Conservation (phyloP, 2,797 vertebrate species). For the Enteromius viviparus region DNA sequence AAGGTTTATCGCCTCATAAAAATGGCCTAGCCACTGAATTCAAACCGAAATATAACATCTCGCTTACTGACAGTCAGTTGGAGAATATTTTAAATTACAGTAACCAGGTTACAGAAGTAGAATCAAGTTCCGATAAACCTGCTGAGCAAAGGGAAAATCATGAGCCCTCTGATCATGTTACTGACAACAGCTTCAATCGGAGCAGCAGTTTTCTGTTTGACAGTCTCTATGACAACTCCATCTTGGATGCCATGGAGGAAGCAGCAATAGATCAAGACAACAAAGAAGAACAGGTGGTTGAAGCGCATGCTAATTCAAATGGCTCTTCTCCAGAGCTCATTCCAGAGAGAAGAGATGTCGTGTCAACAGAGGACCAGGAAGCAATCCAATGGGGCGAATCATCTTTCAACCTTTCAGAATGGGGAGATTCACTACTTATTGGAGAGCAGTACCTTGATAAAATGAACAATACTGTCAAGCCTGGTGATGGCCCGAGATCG, state of each 20-base stretch:
- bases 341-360: background rate
- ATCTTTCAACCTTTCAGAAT: slow-evolving; percentile 84
- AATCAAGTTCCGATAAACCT: slow-evolving; percentile 26
- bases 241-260: slow-evolving; percentile 68
- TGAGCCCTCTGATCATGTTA: slow-evolving; percentile 49
- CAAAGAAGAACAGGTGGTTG: slow-evolving; percentile 23
- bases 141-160: slow-evolving; percentile 35
- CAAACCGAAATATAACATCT: slow-evolving; percentile 75
- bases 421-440: slow-evolving; percentile 81
- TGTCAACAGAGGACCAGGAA: slow-evolving; percentile 68
- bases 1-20: background rate
- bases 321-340: background rate
- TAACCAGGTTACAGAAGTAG: slow-evolving; percentile 74
- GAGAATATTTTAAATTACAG: slow-evolving; percentile 86
- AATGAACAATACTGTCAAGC: slow-evolving; percentile 49
- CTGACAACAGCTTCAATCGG: slow-evolving; percentile 81
- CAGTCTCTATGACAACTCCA: slow-evolving; percentile 82
- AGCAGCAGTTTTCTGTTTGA: slow-evolving; percentile 93
- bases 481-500: slow-evolving; percentile 18
- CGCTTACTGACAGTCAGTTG: slow-evolving; percentile 90
- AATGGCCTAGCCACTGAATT: background rate
- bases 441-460: slow-evolving; percentile 78
- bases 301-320: slow-evolving; percentile 16
- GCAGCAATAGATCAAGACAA: slow-evolving; percentile 56
- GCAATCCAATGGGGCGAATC: slow-evolving; percentile 75